Conservation (phyloP, 2,888 invertebrate genomes). For the Oegoconia quadripuncta region DNA sequence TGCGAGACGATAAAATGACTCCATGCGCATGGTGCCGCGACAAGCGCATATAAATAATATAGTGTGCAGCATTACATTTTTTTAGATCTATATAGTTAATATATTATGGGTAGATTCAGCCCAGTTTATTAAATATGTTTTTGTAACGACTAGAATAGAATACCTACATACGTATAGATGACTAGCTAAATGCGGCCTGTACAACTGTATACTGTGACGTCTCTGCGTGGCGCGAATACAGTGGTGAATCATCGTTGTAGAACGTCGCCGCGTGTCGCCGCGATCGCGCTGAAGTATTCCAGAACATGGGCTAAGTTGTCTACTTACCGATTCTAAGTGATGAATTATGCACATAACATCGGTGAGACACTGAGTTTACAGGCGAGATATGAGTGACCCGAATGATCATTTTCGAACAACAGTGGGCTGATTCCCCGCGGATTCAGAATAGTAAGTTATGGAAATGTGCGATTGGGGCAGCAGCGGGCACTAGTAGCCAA, state of each 20-base stretch:
- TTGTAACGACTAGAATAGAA: too few species aligned
- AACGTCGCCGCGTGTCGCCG: background rate
- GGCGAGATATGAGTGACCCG: conserved; percentile 57
- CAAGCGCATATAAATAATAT: too few species aligned
- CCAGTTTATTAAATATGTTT: too few species aligned
- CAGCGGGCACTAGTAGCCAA: conserved; percentile 75
- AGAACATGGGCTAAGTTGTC: conserved; percentile 33
- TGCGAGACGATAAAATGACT: too few species aligned
- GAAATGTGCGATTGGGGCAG: conserved; percentile 77
- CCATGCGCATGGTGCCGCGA: too few species aligned
- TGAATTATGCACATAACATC: conserved; percentile 54
- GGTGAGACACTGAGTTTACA: conserved; percentile 52
- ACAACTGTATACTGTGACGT: background rate
- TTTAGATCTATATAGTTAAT: too few species aligned
- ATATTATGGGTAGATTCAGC: too few species aligned
- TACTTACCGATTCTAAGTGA: conserved; percentile 45
- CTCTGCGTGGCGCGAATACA: conserved; percentile 2
- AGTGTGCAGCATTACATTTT: too few species aligned
- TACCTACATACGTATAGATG: background rate
- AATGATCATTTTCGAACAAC: conserved; percentile 67
- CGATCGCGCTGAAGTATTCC: conserved; percentile 29
- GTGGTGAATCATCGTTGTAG: conserved; percentile 7
- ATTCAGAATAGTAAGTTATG: conserved; percentile 79
- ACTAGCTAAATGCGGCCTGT: background rate
- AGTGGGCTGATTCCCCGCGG: conserved; percentile 71